Conservation (phyloP, 2,888 invertebrate species). For the Furcula furcula region DNA sequence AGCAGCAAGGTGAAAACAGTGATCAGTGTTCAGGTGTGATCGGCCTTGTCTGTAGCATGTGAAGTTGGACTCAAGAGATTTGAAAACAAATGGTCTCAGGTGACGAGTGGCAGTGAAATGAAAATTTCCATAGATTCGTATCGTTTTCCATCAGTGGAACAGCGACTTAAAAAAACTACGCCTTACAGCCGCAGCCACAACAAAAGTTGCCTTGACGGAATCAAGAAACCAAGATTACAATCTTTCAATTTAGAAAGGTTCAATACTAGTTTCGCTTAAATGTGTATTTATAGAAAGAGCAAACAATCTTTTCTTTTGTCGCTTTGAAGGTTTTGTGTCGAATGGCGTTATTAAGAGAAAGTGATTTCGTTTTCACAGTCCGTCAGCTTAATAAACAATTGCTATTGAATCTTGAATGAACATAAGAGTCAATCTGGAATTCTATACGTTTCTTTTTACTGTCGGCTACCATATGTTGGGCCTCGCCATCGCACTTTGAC, state of each 20-base stretch:
- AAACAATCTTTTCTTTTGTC: conserved; percentile 28
- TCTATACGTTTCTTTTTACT: no score
- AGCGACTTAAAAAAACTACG: no score
- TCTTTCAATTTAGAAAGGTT: conserved; percentile 59
- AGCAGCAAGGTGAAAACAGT: conserved; percentile 9
- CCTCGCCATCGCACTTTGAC: no score
- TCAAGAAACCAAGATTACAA: conserved; percentile 52
- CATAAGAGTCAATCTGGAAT: background rate
- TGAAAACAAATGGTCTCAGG: no score
- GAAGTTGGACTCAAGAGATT: no score
- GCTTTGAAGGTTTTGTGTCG: no score
- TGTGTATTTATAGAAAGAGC: conserved; percentile 18
- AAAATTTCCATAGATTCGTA: no score
- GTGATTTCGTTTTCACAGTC: conserved; percentile 31
- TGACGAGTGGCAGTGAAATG: no score
- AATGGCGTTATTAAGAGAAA: conserved; percentile 23
- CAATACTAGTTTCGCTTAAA: conserved; percentile 22
- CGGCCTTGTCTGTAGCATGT: no score
- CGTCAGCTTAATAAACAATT: conserved; percentile 26
- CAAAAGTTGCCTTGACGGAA: conserved; percentile 27
- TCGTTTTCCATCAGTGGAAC: no score
- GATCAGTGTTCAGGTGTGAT: conserved; percentile 11
- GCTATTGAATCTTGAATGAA: conserved; percentile 10
- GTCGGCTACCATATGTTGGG: no score
- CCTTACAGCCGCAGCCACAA: no score